These are phyloP conservation scores for Drosophila villosipedis DNA, from an alignment of 2,888 invertebrate genomes.

Conservation along the genomic window DNA sequence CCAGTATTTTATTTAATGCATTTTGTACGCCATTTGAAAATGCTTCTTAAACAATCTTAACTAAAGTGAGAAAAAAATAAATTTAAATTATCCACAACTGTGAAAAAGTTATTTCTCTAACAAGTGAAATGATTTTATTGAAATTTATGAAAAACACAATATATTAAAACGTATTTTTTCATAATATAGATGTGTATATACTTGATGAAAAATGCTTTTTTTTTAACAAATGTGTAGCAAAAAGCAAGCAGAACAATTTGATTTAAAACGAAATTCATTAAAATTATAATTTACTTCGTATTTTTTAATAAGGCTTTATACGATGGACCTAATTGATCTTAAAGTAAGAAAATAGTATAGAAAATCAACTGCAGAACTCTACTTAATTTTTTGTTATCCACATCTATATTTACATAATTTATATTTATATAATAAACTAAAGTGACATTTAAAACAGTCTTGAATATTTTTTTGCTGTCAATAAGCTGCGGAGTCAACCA, in stretches of 20 bases:
- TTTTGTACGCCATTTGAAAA: neutral
- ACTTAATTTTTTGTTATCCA: neutral
- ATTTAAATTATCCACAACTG: neutral
- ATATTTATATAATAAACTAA: neutral
- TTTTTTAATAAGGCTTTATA: neutral
- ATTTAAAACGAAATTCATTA: neutral
- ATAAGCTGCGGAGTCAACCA: neutral
- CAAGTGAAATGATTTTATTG: neutral
- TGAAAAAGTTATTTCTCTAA: neutral
- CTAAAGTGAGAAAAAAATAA: neutral
- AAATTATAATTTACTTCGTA: neutral
- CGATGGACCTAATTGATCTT: neutral
- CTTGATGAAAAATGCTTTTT: neutral
- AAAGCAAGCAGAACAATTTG: neutral
- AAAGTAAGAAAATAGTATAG: neutral
- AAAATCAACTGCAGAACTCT: neutral
- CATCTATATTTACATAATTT: neutral
- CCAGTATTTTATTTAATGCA: neutral
- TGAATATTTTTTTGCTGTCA: neutral
- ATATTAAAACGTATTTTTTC: neutral
- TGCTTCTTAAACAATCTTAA: neutral
- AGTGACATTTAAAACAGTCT: neutral
- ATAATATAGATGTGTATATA: neutral
- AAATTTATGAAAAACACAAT: neutral
- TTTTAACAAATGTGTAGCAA: neutral